These are phyloP conservation scores for Escarpia spicata DNA, from an alignment of 2,888 invertebrate species.

Conservation along the genomic window DNA sequence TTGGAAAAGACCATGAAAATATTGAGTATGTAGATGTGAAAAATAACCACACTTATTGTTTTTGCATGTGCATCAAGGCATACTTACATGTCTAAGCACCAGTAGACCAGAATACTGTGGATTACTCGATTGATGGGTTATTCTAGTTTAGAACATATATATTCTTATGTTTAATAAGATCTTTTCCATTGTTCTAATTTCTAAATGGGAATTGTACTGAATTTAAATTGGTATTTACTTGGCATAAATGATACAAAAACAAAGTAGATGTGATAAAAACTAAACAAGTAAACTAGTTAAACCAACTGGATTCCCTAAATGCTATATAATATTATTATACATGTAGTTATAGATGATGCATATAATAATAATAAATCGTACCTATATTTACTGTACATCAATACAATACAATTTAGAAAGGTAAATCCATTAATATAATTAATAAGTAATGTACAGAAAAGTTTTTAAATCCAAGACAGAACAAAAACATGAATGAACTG, in stretches of 20 bases:
- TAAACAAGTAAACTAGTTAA: too few species aligned
- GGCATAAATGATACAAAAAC: too few species aligned
- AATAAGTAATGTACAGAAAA: neutral
- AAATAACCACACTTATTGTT: neutral
- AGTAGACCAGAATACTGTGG: neutral
- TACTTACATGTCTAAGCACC: neutral
- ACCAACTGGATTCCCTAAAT: too few species aligned
- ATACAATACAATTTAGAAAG: too few species aligned
- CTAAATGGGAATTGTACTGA: neutral
- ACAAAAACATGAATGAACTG: neutral
- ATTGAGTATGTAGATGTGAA: slow-evolving; percentile 69
- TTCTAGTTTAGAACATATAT: neutral
- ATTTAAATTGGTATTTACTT: too few species aligned
- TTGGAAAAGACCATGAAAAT: slow-evolving; percentile 94
- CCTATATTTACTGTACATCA: too few species aligned
- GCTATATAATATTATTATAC: too few species aligned
- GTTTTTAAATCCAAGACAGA: neutral
- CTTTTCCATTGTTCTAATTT: neutral
- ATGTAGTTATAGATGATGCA: too few species aligned
- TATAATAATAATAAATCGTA: too few species aligned
- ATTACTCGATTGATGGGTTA: too few species aligned
- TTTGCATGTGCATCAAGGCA: neutral
- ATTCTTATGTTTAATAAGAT: neutral
- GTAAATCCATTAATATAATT: neutral
- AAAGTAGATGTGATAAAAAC: too few species aligned